Evolutionary conservation across 2,797 vertebrate species (phyloP).

Genomic region (Paguma larvata): DNA sequence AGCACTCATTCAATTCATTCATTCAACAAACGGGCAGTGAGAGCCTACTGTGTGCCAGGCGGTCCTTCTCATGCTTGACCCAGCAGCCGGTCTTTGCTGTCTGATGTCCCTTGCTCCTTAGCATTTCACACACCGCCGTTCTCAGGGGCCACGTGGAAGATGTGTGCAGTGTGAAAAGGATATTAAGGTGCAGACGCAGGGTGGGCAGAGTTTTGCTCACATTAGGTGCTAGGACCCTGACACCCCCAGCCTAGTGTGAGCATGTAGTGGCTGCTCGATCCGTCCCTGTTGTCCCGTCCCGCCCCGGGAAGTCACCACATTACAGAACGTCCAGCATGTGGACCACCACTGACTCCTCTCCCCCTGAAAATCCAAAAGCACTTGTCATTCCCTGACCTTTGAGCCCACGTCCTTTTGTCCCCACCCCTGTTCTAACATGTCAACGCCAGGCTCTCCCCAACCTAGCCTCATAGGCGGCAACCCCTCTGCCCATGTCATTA

Average conservation of each 20-base stretch:
- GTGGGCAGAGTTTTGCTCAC: not conserved
- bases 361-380: not conserved
- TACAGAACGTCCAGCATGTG: not conserved
- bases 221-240: not conserved
- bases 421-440: not conserved
- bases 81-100: not conserved
- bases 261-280: not conserved
- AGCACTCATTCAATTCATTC: not conserved
- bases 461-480: not conserved
- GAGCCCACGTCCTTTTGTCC: not conserved
- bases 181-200: not conserved
- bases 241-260: not conserved
- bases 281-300: not conserved
- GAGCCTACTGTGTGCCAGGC: not conserved
- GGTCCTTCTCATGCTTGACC: too few relatives aligned
- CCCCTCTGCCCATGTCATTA: not conserved
- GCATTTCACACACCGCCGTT: not conserved
- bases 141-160: not conserved
- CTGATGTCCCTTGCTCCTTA: not conserved
- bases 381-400: not conserved
- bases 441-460: not conserved
- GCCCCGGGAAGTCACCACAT: not conserved
- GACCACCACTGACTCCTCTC: not conserved
- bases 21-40: not conserved
- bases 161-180: fast-evolving